Evolutionary conservation across 2,888 invertebrate genomes (phyloP).

Genomic region (Portevinia maculata): DNA sequence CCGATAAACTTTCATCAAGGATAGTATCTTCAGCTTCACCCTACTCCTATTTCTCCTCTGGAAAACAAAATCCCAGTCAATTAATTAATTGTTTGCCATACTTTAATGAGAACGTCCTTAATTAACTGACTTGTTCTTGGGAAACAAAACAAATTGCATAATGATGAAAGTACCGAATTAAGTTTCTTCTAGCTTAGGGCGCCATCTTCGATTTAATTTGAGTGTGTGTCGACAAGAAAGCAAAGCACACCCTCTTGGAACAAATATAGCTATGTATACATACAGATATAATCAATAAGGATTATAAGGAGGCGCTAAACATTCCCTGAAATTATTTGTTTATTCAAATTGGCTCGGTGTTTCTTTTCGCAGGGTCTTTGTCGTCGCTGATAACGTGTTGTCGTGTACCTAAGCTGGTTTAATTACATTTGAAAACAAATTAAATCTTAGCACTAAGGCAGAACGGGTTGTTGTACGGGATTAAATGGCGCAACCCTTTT

Average conservation of each 20-base stretch:
- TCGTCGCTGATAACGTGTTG: not conserved
- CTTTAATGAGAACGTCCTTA: constrained; percentile 73
- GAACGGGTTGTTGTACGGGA: constrained; percentile 2
- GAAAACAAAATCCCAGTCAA: constrained; percentile 60
- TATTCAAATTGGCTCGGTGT: constrained; percentile 46
- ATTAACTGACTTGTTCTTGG: constrained; percentile 74
- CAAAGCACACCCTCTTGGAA: constrained; percentile 2
- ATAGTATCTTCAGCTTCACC: not conserved
- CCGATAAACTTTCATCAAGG: not conserved
- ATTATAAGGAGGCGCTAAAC: constrained; percentile 15
- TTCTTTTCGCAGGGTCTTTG: constrained; percentile 9
- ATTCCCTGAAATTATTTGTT: constrained; percentile 33
- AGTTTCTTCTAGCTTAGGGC: constrained; percentile 22
- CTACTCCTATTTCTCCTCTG: not conserved
- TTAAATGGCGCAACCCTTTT: constrained; percentile 42
- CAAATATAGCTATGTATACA: not conserved
- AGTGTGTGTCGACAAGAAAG: constrained; percentile 6
- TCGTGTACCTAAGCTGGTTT: not conserved
- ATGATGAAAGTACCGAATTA: constrained; percentile 42
- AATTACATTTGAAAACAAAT: constrained; percentile 63
- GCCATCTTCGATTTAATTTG: constrained; percentile 40
- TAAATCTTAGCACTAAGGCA: constrained; percentile 16
- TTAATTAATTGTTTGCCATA: constrained; percentile 75
- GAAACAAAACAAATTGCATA: constrained; percentile 48
- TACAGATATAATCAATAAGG: not conserved